A percentile compares a stretch with the other conserved stretches of the same genome.
Conservation (phyloP, 2,888 invertebrate genomes). For the Ennomos fuscantarius region DNA sequence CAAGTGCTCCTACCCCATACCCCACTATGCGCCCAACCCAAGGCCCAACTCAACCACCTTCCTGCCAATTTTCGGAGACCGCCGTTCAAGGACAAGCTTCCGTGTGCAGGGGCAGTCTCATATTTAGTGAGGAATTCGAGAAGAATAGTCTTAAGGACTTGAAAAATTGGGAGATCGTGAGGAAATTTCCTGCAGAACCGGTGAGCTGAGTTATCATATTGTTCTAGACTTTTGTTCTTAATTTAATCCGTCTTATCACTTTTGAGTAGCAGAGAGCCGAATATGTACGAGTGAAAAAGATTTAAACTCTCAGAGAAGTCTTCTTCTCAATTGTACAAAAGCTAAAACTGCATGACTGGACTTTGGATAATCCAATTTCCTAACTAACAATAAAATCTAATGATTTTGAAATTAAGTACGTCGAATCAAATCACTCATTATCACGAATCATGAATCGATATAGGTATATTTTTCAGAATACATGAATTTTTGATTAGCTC, state of each 20-base stretch:
- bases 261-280: no score
- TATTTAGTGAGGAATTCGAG: conserved; percentile 87
- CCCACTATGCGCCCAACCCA: conserved; percentile 10
- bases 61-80: conserved; percentile 56
- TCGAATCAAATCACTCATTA: no score
- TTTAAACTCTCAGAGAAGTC: no score
- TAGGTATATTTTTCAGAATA: no score
- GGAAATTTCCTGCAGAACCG: conserved; percentile 85
- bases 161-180: conserved; percentile 79
- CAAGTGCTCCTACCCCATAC: conserved; percentile 12
- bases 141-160: conserved; percentile 55
- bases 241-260: not conserved
- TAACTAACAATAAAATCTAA: not conserved
- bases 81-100: conserved; percentile 52
- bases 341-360: no score
- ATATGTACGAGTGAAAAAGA: no score
- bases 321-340: no score
- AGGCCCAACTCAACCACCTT: conserved; percentile 31
- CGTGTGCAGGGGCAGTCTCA: conserved; percentile 80
- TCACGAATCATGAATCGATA: no score
- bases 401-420: no score
- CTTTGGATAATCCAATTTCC: not conserved
- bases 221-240: conserved; percentile 16
- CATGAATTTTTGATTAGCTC: no score
- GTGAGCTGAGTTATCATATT: conserved; percentile 62